Base-by-base conservation (phyloP, 2,888 invertebrate species). In the Callimorpha dominula region DNA sequence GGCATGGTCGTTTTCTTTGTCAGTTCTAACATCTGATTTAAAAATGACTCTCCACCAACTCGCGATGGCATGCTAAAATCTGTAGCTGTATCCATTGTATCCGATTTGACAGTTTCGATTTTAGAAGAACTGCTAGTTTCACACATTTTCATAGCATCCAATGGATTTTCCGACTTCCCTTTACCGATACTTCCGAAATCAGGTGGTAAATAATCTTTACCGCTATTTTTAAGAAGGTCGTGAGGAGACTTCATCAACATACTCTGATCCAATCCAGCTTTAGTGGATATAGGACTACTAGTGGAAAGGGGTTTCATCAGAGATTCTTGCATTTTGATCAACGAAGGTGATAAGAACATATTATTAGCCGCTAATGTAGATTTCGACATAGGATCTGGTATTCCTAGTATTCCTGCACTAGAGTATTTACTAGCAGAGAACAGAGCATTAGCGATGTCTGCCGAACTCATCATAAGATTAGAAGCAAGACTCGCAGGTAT, bases 351-450 rank as follows among this genome's bases (percentile, higher is more conserved):
- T 83, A 98, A 95, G 81, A 98, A 98, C 96, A 98, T 97, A 87
- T 98, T 98, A 85, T 97, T 97, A 1, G 98, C 97, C 12, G 97
- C 97, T 79, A 98, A 92, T 49, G 97, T 97, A 15, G 97, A 97
- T 86, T 97, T 97, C 0, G 97, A 97, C 94, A 98, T 96, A 0
- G 98, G 97, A 91, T 98, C 98, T 0, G 97, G 97, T 81, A 97
- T 96, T 8, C 97, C 97, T 54, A 97, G 92, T 70, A 97, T 94
- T 40, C 96, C 96, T 17, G 96, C 96, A 80, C 96, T 96, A 4
- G 97, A 96, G 86, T 96, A 97, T 89, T 97, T 97, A 65, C 96
- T 97, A 1, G 96, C 96, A 71, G 96, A 97, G 86, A 97, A 97
- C 70, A 97, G 92, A 71, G 97, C 97, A 86, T 96, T 97, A 0